phyloP scores from a whole-genome alignment of 2,888 invertebrate species.

The Halictus quadricinctus region DNA sequence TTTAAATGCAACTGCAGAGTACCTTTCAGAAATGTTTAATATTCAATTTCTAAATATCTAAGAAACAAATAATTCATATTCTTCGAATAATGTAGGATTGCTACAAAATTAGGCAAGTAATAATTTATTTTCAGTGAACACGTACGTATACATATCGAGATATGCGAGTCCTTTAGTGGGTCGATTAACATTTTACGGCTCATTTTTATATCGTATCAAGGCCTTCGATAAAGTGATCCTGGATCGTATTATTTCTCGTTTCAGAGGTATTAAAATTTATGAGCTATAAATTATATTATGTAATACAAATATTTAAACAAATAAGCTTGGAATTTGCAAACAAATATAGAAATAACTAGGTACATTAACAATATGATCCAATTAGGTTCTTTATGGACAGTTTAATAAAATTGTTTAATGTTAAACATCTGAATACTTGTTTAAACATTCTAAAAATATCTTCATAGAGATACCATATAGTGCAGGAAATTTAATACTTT shows the following conservation, averaged over 20 bases:
- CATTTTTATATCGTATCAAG: conserved; percentile 11
- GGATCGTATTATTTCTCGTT: not conserved
- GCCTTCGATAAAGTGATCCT: conserved; percentile 6
- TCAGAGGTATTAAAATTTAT: conserved; percentile 20
- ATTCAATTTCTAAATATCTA: too few species aligned
- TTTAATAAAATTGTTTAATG: not conserved
- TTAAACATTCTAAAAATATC: not conserved
- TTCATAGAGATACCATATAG: not conserved
- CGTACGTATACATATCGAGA: not conserved
- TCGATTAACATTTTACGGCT: conserved; percentile 22
- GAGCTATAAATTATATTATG: conserved; percentile 2
- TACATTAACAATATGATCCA: not conserved
- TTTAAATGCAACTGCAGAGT: not conserved
- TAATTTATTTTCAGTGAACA: not conserved
- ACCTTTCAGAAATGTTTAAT: not conserved
- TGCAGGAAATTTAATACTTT: not conserved
- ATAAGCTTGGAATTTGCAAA: not conserved
- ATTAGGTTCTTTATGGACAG: not conserved
- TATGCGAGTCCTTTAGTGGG: conserved; percentile 13
- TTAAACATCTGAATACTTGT: not conserved
- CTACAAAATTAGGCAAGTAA: not conserved
- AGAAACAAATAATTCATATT: not conserved
- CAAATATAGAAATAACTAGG: too few species aligned
- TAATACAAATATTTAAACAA: not conserved
- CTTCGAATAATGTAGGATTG: not conserved